Evolutionary conservation across 2,888 invertebrate species (phyloP), one percentile per base, ranked within the genome.

Genomic region (Tetranychus truncatus): DNA sequence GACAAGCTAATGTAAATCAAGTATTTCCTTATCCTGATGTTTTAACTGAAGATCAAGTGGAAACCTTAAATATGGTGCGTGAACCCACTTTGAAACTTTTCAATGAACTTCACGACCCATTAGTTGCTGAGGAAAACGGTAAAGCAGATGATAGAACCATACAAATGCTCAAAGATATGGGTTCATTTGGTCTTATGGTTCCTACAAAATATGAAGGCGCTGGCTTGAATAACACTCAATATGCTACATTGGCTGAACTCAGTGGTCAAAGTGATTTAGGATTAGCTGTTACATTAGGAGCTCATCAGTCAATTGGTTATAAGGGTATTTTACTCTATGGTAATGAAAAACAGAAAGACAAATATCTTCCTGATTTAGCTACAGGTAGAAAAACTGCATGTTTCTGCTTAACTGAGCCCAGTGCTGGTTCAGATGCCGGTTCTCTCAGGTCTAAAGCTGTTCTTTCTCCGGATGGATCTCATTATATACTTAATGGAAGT

Each of bases 371-470:
- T 69, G 88, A 89, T 81, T 89, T 96, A 75, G 88, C 93, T 0
- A 85, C 87, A 74, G 92, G 90, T 24, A 88, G 90, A 81, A 88
- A 90, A 78, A 86, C 87, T 79, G 97, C 97, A 72, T 94, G 95
- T 66, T 99, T 96, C 85, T 92, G 92, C 81, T 86, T 99, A 78
- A 99, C 97, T 44, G 99, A 99, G 84, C 95, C 96, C 21, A 82
- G 85, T 66, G 90, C 91, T 78, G 97, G 97, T 76, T 95, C 95
- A 75, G 97, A 99, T 85, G 97, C 97, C 74, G 89, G 90, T 78
- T 84, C 84, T 0, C 85, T 86, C 77, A 83, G 89, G 81, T 87
- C 89, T 24, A 87, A 90, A 80, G 97, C 96, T 15, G 90, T 90
- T 9, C 87, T 90, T 79, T 89, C 91, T 24, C 85, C 88, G 6